phyloP scores from a whole-genome alignment of 2,113 vertebrate genomes.

The Trichechus manatus region DNA sequence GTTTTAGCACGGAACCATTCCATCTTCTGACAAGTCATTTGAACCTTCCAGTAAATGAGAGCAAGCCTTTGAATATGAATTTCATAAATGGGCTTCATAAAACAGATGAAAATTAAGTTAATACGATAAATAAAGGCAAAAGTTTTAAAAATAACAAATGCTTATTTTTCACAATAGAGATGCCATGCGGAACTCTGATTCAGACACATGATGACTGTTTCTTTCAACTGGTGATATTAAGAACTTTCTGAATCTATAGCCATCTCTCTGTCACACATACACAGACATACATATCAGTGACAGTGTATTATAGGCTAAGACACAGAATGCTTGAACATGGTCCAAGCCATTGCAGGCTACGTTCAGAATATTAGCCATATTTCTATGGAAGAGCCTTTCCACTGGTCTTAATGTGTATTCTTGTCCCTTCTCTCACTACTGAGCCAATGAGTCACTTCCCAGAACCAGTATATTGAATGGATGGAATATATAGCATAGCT shows the following conservation, averaged over 20 bases:
- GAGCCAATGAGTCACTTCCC: constrained; percentile 22
- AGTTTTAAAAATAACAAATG: background rate
- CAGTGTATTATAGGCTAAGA: background rate
- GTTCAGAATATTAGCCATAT: background rate
- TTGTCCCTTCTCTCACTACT: background rate
- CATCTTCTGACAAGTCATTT: constrained; percentile 54
- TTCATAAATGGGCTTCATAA: constrained; percentile 25
- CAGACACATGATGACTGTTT: background rate
- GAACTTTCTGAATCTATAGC: background rate
- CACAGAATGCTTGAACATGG: background rate
- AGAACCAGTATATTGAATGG: background rate
- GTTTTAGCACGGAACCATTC: constrained; percentile 43
- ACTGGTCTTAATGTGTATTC: background rate
- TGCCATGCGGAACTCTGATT: background rate
- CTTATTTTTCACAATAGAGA: background rate
- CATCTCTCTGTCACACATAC: background rate
- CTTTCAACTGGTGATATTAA: background rate
- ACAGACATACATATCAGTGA: background rate
- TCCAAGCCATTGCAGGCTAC: background rate
- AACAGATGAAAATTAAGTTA: constrained; percentile 35
- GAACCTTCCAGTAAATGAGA: constrained; percentile 44
- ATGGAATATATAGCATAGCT: background rate
- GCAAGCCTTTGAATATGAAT: constrained; percentile 57
- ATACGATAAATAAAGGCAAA: background rate
- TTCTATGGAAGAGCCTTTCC: background rate